phyloP scores from a whole-genome alignment of 2,888 invertebrate genomes.

The Globia sparganii region DNA sequence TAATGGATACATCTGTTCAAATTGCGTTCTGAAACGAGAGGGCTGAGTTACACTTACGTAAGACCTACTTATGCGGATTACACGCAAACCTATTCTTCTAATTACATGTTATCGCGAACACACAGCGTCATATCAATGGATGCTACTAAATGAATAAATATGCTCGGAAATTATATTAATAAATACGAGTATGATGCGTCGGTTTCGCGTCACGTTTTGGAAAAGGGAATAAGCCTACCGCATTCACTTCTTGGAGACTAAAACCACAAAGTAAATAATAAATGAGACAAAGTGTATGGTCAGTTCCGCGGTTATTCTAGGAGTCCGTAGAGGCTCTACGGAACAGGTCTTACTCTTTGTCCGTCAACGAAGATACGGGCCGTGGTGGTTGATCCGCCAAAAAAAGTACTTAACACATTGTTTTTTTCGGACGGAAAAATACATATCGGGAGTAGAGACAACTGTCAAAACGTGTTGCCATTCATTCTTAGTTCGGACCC shows the following conservation, averaged over 20 bases:
- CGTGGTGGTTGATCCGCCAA: neutral
- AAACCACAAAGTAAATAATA: slow-evolving; percentile 23
- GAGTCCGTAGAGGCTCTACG: neutral
- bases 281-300: neutral
- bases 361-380: neutral
- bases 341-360: neutral
- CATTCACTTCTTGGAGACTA: slow-evolving; percentile 1
- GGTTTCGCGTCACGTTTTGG: slow-evolving; percentile 36
- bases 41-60: slow-evolving; percentile 41
- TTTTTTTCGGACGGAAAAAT: neutral
- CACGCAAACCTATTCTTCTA: slow-evolving; percentile 52
- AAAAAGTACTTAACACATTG: no score
- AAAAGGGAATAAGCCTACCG: slow-evolving; percentile 48
- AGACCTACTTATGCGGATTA: slow-evolving; percentile 33
- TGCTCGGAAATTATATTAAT: slow-evolving; percentile 56
- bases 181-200: slow-evolving; percentile 24
- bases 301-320: neutral
- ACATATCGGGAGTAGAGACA: neutral
- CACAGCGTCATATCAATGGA: slow-evolving; percentile 57
- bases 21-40: slow-evolving; percentile 20
- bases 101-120: slow-evolving; percentile 51
- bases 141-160: slow-evolving; percentile 57
- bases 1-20: slow-evolving; percentile 50
- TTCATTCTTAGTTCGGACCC: neutral
- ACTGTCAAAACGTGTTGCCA: neutral